A percentile compares a stretch with the other conserved stretches of the same genome.
Evolutionary conservation across 2,797 vertebrate species (phyloP).

Genomic region (Rhinella marina): DNA sequence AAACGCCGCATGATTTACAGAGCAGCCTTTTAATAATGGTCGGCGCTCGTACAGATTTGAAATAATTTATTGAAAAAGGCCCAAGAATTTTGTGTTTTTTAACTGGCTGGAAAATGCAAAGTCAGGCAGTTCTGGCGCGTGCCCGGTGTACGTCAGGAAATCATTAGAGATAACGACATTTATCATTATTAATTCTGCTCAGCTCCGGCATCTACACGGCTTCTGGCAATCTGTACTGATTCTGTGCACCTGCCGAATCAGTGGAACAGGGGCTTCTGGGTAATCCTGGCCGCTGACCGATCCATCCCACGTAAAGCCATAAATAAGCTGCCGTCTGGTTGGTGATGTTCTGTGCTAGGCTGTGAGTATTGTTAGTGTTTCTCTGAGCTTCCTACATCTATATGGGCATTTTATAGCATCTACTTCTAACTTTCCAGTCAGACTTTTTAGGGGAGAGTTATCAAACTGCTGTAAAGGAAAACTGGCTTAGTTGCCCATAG

Average conservation of each 20-base stretch:
- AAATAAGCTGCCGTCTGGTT: background rate
- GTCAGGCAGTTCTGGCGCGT: slow-evolving; percentile 51
- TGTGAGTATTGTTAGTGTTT: background rate
- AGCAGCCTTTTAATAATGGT: slow-evolving; percentile 50
- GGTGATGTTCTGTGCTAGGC: background rate
- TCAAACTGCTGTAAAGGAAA: no score
- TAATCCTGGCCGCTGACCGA: slow-evolving; percentile 20
- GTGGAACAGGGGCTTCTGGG: background rate
- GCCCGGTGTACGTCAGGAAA: slow-evolving; percentile 54
- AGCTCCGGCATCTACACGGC: slow-evolving; percentile 15
- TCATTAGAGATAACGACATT: slow-evolving; percentile 60
- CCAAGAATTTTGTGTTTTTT: slow-evolving; percentile 54
- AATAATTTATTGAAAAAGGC: slow-evolving; percentile 59
- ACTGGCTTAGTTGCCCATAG: no score
- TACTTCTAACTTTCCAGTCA: no score
- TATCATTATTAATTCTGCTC: slow-evolving; percentile 58
- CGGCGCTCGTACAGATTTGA: slow-evolving; percentile 38
- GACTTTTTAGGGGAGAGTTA: no score
- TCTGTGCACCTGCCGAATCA: slow-evolving; percentile 49
- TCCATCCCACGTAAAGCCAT: background rate
- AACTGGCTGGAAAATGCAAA: slow-evolving; percentile 55
- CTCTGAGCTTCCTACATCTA: background rate
- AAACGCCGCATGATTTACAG: slow-evolving; percentile 54
- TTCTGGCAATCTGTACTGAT: slow-evolving; percentile 14
- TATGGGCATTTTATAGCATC: no score